phyloP scores from a whole-genome alignment of 2,113 vertebrate species.

The Rattus rattus region DNA sequence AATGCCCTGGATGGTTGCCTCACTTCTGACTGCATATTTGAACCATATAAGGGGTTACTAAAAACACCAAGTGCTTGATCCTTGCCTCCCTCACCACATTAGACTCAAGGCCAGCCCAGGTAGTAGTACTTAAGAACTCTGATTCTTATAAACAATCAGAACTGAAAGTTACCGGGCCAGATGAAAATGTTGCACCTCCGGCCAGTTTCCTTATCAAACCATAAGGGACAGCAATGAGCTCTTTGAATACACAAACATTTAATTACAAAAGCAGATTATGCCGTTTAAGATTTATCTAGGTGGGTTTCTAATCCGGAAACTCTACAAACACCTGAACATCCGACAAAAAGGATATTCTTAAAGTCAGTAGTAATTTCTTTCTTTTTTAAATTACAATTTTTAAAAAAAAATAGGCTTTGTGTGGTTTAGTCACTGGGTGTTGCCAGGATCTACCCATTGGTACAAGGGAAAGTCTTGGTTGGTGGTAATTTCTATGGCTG shows the following conservation, averaged over 20 bases:
- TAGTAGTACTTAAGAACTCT: neutral
- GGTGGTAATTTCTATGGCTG: neutral
- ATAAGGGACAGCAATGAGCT: neutral
- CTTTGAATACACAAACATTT: slow-evolving; percentile 23
- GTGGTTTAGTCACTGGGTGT: neutral
- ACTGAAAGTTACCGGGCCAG: neutral
- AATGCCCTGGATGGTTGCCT: neutral
- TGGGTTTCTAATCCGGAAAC: neutral
- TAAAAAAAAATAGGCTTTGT: neutral
- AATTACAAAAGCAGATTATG: slow-evolving; percentile 13
- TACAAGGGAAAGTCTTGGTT: slow-evolving; percentile 38
- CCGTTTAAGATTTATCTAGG: slow-evolving; percentile 28
- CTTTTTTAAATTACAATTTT: neutral
- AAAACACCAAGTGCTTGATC: neutral
- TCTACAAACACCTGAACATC: neutral
- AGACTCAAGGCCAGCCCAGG: slow-evolving; percentile 35
- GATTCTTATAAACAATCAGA: slow-evolving; percentile 9
- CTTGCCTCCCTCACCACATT: too few relatives aligned
- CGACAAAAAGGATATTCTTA: slow-evolving; percentile 34
- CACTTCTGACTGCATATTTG: slow-evolving; percentile 3
- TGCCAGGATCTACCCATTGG: neutral
- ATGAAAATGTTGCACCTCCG: neutral
- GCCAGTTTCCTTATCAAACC: slow-evolving; percentile 3
- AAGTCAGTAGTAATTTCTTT: neutral
- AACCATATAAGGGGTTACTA: neutral